Evolutionary conservation across 1,140 invertebrate genomes (phyloP).

Genomic region (Eufriesea mexicana): DNA sequence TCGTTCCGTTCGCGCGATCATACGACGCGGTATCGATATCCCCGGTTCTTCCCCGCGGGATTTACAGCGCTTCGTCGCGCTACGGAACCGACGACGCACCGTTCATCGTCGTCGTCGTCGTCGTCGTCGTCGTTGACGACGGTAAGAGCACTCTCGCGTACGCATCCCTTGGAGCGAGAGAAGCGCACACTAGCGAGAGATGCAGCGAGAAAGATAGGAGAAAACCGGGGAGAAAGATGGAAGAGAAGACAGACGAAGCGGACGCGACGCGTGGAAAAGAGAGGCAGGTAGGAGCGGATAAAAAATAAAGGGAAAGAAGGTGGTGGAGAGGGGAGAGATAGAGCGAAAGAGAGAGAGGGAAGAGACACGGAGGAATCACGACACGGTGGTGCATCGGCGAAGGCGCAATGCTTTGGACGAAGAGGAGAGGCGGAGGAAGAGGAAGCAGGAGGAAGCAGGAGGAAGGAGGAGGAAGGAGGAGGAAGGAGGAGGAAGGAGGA

Average conservation of each 20-base stretch:
- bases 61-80: conserved; percentile 38
- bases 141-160: not conserved
- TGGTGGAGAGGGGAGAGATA: not conserved
- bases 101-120: too few relatives aligned
- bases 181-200: conserved; percentile 20
- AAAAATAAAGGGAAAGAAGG: conserved; percentile 15
- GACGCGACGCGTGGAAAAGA: not conserved
- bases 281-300: conserved; percentile 10
- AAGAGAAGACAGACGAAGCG: not conserved
- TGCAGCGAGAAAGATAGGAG: not conserved
- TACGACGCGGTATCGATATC: conserved; percentile 39
- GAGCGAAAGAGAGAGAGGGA: conserved; percentile 3
- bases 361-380: conserved; percentile 1
- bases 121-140: too few relatives aligned
- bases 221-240: not conserved
- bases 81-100: conserved; percentile 14
- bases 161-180: conserved; percentile 15
- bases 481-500: not conserved
- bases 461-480: not conserved
- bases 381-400: conserved; percentile 25
- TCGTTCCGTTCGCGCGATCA: conserved; percentile 16
- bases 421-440: conserved; percentile 10
- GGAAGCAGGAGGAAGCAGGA: not conserved
- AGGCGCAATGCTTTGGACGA: conserved; percentile 17
- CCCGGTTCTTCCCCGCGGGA: conserved; percentile 20